Base-by-base conservation (phyloP, 2,797 vertebrate genomes). In the Scomberomorus guttatus region DNA sequence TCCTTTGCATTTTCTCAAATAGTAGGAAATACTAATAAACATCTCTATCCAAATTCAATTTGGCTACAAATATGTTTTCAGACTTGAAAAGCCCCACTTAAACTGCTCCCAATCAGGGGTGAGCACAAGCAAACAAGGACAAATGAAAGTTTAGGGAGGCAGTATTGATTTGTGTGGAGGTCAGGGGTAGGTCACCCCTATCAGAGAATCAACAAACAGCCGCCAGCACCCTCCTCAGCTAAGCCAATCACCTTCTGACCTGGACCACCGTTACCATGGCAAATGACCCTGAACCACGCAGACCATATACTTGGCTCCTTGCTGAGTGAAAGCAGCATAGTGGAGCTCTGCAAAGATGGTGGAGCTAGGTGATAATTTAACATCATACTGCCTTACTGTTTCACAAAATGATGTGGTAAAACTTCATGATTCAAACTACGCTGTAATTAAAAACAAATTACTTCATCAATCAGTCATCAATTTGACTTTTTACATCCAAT, bases 141-240 rank as follows among this genome's bases (percentile, higher is more conserved):
- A 93, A 95, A 95, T 94, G 84, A 94, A 94, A 93, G 93, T 95
- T 95, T 95, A 95, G 95, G 93, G 86, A 94, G 90, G 87, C 77
- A 82, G 87, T 95, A 95, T 96, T 94, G 94, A 96, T 95, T 93
- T 88, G 88, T 81, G 81, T 86, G 81, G 89, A 88, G 93, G 93
- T 95, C 93, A 93, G 82, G 66, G 76, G 89, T 86, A 95, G 95
- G 94, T 94, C 94, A 93, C 61, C 85, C 79, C 85, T 91, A 92
- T 94, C 92, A 92, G 78, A 92, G 90, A 92, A 94, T 94, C 94
- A 94, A 92, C 90, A 93, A 94, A 93, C 91, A 92, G 89, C 93
- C 91, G 77, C 79, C 90, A 93, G 93, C 89, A 63, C 86, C 79
- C 82, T 90, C 83, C 83, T 75, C 88, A 76, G 84, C 86, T 90